Conservation (phyloP, 2,888 invertebrate species). For the Platycheirus albimanus region DNA sequence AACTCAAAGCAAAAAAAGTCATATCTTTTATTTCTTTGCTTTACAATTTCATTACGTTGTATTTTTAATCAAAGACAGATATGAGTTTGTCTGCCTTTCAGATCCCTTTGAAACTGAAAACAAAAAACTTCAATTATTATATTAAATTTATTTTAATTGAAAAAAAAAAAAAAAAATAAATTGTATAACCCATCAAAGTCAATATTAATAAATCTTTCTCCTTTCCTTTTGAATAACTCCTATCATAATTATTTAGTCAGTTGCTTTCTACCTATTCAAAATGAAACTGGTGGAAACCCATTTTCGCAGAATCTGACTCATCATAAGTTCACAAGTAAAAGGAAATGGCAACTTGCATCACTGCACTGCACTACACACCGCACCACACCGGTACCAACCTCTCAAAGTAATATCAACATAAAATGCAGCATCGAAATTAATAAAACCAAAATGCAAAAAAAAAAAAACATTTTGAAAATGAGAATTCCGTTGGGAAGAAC, state of each 20-base stretch:
- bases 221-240: neutral
- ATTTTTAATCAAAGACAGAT: no score
- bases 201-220: neutral
- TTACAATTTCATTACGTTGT: no score
- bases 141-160: no score
- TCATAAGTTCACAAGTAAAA: neutral
- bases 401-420: neutral
- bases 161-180: no score
- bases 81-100: no score
- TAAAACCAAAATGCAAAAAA: neutral
- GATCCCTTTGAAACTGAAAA: no score
- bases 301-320: neutral
- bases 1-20: no score
- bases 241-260: neutral
- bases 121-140: no score
- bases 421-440: neutral
- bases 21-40: no score
- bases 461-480: neutral
- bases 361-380: no score
- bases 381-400: neutral
- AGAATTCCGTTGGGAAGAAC: neutral
- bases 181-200: no score
- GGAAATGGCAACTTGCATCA: no score
- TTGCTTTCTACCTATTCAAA: neutral
- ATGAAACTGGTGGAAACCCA: neutral